phyloP scores from a whole-genome alignment of 2,113 vertebrate genomes.

The Melospiza melodia region DNA sequence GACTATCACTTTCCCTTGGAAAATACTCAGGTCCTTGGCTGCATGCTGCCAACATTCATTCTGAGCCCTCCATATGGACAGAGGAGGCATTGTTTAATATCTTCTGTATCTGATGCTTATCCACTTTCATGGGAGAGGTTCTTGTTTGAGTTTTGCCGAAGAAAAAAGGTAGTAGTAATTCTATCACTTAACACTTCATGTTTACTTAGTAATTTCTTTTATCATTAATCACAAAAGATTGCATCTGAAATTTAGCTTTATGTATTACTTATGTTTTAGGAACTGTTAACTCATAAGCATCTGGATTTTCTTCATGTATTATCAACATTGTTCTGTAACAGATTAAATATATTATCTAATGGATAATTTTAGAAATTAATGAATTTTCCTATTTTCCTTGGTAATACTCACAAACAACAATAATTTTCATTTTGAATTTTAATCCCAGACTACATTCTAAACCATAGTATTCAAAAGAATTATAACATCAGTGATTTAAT shows the following conservation, averaged over 20 bases:
- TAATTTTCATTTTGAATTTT: background rate
- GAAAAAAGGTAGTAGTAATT: background rate
- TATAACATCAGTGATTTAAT: background rate
- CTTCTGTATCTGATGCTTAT: background rate
- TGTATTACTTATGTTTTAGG: background rate
- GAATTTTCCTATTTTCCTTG: background rate
- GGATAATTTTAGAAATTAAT: background rate
- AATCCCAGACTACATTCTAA: background rate
- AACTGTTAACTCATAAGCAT: background rate
- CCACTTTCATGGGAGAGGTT: background rate
- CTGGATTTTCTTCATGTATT: background rate
- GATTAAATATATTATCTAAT: background rate
- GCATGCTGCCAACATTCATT: background rate
- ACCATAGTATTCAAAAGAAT: background rate
- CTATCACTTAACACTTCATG: background rate
- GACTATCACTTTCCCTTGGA: conserved; percentile 30
- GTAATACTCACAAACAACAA: background rate
- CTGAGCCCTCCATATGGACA: conserved; percentile 1
- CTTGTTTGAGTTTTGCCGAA: background rate
- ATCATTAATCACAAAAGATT: background rate
- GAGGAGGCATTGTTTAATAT: conserved; percentile 27
- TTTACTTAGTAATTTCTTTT: conserved; percentile 11
- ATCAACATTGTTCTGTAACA: background rate
- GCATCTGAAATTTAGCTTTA: background rate
- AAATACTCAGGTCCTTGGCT: background rate